These are phyloP conservation scores for Ceratina calcarata DNA, from an alignment of 1,140 invertebrate species.

Conservation along the genomic window DNA sequence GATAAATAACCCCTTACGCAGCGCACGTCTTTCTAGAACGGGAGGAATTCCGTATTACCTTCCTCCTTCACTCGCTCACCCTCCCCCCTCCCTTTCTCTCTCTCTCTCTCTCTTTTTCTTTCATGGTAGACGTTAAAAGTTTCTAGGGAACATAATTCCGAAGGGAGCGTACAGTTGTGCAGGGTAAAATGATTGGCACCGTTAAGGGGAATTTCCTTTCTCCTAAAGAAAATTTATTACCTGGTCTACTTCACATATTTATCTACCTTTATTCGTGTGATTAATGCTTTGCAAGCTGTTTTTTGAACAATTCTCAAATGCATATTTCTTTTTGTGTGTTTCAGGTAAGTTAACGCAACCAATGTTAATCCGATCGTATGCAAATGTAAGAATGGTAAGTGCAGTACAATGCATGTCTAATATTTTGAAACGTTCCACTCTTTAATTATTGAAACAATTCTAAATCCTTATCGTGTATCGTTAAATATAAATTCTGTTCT, in stretches of 20 bases:
- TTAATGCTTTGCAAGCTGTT: no score
- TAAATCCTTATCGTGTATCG: no score
- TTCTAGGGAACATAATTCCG: slow-evolving; percentile 1
- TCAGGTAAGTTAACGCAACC: slow-evolving; percentile 49
- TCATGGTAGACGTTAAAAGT: neutral
- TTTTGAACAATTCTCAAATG: neutral
- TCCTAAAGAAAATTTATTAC: neutral
- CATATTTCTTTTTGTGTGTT: slow-evolving; percentile 33
- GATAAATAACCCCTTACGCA: slow-evolving; percentile 57
- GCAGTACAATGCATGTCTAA: no score
- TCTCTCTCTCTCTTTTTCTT: neutral
- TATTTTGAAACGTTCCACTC: no score
- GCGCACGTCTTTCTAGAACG: slow-evolving; percentile 15
- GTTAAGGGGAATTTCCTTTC: neutral
- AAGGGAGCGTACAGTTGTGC: neutral
- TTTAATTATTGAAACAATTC: no score
- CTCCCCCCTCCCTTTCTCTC: no score
- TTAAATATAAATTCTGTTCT: no score
- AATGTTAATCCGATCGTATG: slow-evolving; percentile 5
- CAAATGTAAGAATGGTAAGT: slow-evolving; percentile 34
- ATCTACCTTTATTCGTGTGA: no score
- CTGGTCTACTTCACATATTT: neutral
- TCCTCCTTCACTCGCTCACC: neutral
- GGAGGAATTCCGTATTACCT: slow-evolving; percentile 37
- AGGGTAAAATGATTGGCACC: neutral